A percentile compares a stretch with the other conserved stretches of the same genome.
Evolutionary conservation across 2,113 vertebrate species (phyloP).

Genomic region (Epinephelus moara): DNA sequence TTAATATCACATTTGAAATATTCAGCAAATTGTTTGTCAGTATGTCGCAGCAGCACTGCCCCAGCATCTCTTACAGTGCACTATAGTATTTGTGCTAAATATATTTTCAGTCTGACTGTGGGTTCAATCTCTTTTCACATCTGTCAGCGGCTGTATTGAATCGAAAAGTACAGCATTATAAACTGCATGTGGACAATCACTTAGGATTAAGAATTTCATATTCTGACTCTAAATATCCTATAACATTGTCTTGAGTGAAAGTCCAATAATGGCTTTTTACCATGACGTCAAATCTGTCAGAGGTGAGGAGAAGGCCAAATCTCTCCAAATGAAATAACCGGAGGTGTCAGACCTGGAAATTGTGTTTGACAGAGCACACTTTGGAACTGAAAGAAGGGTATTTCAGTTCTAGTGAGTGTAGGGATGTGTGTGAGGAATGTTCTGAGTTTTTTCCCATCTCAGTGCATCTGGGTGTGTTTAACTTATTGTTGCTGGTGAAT

Average conservation of each 20-base stretch:
- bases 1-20: neutral
- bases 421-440: neutral
- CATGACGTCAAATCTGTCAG: constrained; percentile 35
- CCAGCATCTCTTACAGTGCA: neutral
- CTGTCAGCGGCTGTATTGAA: constrained; percentile 32
- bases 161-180: constrained; percentile 33
- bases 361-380: constrained; percentile 22
- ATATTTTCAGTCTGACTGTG: constrained; percentile 37
- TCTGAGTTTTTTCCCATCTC: neutral
- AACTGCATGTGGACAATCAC: constrained; percentile 46
- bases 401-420: neutral
- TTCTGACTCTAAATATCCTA: constrained; percentile 34
- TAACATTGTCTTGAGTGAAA: constrained; percentile 39
- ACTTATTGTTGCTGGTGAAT: neutral
- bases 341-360: constrained; percentile 26
- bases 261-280: constrained; percentile 30
- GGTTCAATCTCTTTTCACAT: constrained; percentile 49
- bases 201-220: constrained; percentile 60
- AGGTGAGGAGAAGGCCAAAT: constrained; percentile 41
- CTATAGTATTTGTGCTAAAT: constrained; percentile 25
- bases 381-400: neutral
- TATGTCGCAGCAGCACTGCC: neutral
- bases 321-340: constrained; percentile 27
- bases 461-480: neutral
- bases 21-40: neutral